Conservation (phyloP, 2,888 invertebrate genomes). For the Leistus spinibarbis region DNA sequence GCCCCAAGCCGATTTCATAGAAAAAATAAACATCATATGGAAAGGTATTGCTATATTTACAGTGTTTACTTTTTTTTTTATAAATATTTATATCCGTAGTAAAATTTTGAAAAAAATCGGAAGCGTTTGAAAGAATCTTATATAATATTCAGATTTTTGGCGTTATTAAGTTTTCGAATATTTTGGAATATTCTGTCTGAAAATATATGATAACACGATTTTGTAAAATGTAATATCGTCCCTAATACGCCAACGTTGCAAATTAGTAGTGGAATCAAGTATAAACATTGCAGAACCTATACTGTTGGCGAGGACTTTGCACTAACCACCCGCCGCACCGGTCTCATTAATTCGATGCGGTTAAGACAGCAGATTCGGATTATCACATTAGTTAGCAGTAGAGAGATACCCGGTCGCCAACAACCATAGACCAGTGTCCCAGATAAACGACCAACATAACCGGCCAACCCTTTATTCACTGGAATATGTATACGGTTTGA, state of each 20-base stretch:
- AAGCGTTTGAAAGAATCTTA: no score
- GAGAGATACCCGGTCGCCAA: neutral
- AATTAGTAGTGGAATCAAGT: neutral
- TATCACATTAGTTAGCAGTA: slow-evolving; percentile 28
- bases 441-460: neutral
- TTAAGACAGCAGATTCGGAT: slow-evolving; percentile 41
- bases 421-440: neutral
- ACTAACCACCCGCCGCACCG: slow-evolving; percentile 44
- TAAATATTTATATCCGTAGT: no score
- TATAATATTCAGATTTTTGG: no score
- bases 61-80: no score
- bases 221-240: neutral
- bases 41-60: no score
- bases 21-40: no score
- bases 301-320: neutral
- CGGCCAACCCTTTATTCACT: neutral
- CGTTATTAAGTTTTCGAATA: no score
- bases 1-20: no score
- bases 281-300: neutral
- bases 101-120: no score
- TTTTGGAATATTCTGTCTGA: no score
- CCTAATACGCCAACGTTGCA: neutral
- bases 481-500: neutral
- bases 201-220: no score
- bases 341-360: slow-evolving; percentile 49